phyloP scores from a whole-genome alignment of 2,113 vertebrate species.

The Tor tambroides region DNA sequence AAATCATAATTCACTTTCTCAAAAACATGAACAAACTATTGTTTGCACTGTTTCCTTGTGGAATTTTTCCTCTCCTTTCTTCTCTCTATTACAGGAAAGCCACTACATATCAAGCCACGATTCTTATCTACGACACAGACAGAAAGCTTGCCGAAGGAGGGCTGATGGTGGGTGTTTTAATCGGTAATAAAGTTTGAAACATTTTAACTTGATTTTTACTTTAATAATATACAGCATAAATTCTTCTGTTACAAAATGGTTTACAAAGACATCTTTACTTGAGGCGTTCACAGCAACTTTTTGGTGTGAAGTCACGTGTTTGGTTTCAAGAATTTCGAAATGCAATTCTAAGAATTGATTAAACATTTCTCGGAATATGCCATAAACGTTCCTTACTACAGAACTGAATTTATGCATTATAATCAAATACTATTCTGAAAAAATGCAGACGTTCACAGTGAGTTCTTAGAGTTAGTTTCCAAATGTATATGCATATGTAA shows the following conservation, averaged over 20 bases:
- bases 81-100: conserved; percentile 66
- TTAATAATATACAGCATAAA: neutral
- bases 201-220: conserved; percentile 10
- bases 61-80: conserved; percentile 5
- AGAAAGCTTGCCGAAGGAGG: conserved; percentile 9
- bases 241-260: neutral
- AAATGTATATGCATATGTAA: neutral
- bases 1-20: neutral
- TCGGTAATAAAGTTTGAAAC: neutral
- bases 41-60: conserved; percentile 16
- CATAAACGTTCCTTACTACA: neutral
- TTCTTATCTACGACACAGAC: conserved; percentile 53
- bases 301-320: neutral
- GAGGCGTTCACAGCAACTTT: neutral
- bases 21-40: neutral
- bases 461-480: neutral
- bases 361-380: neutral
- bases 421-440: neutral
- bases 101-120: conserved; percentile 79
- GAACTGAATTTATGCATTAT: neutral
- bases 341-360: conserved; percentile 9
- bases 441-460: neutral
- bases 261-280: neutral
- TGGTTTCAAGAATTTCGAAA: neutral
- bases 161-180: conserved; percentile 31